These are phyloP conservation scores for Homarus americanus DNA, from an alignment of 1,140 invertebrate genomes.

Conservation along the genomic window DNA sequence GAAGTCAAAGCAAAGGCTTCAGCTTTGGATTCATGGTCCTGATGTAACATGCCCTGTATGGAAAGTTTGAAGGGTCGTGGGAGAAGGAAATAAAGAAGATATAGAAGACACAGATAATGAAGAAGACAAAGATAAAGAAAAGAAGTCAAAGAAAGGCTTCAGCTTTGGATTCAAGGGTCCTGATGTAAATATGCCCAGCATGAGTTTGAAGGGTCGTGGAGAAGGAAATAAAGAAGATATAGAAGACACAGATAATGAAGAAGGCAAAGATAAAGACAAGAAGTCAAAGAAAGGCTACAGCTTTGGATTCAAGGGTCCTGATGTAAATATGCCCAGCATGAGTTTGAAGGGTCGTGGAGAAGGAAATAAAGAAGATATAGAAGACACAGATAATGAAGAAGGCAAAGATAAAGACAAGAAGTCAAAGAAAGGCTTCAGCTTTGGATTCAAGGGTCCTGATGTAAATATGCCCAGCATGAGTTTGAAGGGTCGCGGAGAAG, in stretches of 20 bases:
- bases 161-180: conserved; percentile 58
- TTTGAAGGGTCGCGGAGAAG: background rate
- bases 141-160: conserved; percentile 30
- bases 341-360: conserved; percentile 2
- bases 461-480: conserved; percentile 22
- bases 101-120: background rate
- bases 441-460: conserved; percentile 45
- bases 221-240: background rate
- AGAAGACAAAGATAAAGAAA: conserved; percentile 15
- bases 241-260: background rate
- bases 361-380: background rate
- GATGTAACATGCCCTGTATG: conserved; percentile 36
- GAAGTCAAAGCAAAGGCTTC: conserved; percentile 31
- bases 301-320: conserved; percentile 39
- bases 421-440: conserved; percentile 33
- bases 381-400: background rate
- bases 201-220: conserved; percentile 13
- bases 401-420: background rate
- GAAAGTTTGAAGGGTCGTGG: conserved; percentile 5
- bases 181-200: conserved; percentile 35
- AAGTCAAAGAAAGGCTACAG: conserved; percentile 38
- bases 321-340: conserved; percentile 30
- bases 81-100: background rate
- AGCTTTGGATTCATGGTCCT: conserved; percentile 54
- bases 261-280: background rate